Evolutionary conservation across 2,113 vertebrate genomes (phyloP).

Genomic region (Chionomys nivalis): DNA sequence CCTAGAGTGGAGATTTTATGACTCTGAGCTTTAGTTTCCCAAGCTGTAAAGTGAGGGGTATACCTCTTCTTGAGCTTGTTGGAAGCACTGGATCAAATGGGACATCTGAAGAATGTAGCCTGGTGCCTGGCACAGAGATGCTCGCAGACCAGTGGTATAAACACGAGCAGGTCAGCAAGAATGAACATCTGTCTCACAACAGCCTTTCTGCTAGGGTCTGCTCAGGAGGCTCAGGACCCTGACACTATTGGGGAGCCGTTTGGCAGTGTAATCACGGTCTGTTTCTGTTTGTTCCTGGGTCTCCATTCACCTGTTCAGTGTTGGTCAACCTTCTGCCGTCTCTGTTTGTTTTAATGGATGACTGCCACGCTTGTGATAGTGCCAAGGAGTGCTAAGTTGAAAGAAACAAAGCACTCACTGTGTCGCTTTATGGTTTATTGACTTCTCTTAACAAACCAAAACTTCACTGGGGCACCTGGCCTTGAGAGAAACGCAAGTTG

Average conservation of each 20-base stretch:
- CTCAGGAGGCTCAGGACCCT: not conserved
- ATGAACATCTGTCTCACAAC: rapidly evolving
- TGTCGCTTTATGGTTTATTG: conserved; percentile 66
- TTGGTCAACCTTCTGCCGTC: not conserved
- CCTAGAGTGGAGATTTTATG: not conserved
- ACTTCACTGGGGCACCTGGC: conserved; percentile 38
- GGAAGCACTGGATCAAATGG: not conserved
- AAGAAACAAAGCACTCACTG: conserved; percentile 61
- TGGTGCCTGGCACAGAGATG: not conserved
- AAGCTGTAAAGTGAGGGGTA: not conserved
- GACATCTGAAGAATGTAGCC: not conserved
- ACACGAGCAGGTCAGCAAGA: rapidly evolving
- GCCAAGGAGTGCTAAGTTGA: conserved; percentile 63
- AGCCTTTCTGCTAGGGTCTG: not conserved
- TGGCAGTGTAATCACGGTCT: not conserved
- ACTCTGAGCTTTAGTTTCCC: conserved; percentile 27
- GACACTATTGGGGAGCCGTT: not conserved
- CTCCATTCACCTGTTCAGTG: conserved; percentile 31
- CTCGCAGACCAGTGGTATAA: not conserved
- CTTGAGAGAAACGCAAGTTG: conserved; percentile 55
- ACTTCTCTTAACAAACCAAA: conserved; percentile 68
- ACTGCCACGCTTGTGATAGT: conserved; percentile 23
- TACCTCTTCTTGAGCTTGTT: not conserved
- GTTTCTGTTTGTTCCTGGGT: not conserved
- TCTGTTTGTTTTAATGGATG: not conserved